phyloP scores from a whole-genome alignment of 2,888 invertebrate genomes.

The Lasioglossum zephyrum region DNA sequence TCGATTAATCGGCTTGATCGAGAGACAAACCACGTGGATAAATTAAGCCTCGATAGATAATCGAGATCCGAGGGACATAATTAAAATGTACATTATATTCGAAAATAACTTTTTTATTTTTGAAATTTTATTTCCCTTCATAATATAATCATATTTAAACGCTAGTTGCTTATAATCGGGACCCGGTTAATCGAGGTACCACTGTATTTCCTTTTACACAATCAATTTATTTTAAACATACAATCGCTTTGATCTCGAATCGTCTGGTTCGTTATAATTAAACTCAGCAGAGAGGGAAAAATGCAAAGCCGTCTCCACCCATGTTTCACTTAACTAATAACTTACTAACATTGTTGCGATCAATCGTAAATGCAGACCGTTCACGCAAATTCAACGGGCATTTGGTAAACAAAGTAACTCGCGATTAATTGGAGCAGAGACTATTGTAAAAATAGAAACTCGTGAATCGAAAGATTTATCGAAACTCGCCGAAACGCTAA shows the following conservation, averaged over 20 bases:
- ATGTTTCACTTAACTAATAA: not conserved
- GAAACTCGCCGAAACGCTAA: slow-evolving; percentile 3
- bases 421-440: not conserved
- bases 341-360: not conserved
- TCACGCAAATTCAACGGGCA: not conserved
- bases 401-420: not conserved
- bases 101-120: no score
- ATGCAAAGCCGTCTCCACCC: not conserved
- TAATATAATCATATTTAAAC: no score
- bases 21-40: no score
- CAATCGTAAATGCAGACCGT: not conserved
- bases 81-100: no score
- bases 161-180: no score
- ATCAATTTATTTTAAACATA: not conserved
- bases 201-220: not conserved
- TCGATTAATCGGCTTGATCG: no score
- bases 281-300: not conserved
- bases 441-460: slow-evolving; percentile 16
- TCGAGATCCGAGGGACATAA: no score
- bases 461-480: slow-evolving; percentile 11
- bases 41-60: no score
- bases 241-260: not conserved
- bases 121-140: no score
- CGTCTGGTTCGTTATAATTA: not conserved
- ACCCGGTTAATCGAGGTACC: no score